These are phyloP conservation scores for Alectoris magna DNA, from an alignment of 2,797 vertebrate genomes.

Conservation along the genomic window DNA sequence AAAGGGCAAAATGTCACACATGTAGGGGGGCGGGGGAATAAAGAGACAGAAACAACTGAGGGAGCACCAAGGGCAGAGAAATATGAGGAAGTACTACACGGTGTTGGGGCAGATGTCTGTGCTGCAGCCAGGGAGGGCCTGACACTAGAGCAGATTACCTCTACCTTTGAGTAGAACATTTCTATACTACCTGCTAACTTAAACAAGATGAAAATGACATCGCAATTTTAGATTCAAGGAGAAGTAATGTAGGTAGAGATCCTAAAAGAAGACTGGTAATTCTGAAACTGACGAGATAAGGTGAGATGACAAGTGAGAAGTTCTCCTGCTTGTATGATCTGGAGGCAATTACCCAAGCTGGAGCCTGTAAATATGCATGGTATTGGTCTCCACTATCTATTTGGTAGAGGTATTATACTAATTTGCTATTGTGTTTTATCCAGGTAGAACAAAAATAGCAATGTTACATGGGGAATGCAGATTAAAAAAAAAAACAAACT, in stretches of 20 bases:
- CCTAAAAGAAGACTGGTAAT: background rate
- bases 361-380: background rate
- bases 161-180: background rate
- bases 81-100: background rate
- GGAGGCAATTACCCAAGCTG: background rate
- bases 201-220: background rate
- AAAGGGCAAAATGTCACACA: background rate
- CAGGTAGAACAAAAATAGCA: background rate
- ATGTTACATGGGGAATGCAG: background rate
- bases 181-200: background rate
- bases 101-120: background rate
- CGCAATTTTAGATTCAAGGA: background rate
- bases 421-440: background rate
- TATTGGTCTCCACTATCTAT: background rate
- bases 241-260: background rate
- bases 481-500: too few species aligned
- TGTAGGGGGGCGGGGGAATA: background rate
- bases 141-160: background rate
- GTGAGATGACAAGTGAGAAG: background rate
- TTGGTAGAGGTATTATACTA: background rate
- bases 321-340: background rate
- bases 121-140: background rate
- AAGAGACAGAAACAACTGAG: background rate
- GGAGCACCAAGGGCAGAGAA: background rate
- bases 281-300: background rate